Base-by-base conservation (phyloP, 2,797 vertebrate species). In the Eleutherodactylus coqui region DNA sequence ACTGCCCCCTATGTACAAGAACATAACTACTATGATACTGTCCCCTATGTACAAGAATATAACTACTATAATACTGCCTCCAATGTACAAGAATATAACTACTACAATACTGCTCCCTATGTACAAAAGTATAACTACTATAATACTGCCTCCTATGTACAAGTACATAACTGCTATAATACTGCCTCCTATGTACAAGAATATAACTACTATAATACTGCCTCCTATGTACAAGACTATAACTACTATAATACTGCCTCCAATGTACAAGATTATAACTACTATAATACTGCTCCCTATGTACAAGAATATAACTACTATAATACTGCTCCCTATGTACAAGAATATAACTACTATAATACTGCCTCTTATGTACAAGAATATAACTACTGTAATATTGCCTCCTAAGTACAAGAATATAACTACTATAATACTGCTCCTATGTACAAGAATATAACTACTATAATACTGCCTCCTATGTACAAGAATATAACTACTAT, bases 41-140 rank as follows among this genome's bases (percentile, higher is more conserved):
- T 7, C 43, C 7, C 51, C 51, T 53, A 53, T 53, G 7, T 53
- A 53, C 58, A 60, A 60, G 58, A 60, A 29, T 60, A 58, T 58
- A 58, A n/a, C 53, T 58, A 58, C 53, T 58, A n/a, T 58, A 58
- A 58, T 58, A 58, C 21, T 58, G 53, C 53, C n/a, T 9, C 21
- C 53, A n/a, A 58, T 58, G 43, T 58, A 58, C 53, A 58, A 58
- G 53, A 58, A n/a, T 58, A 58, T 58, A 58, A 58, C 53, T 58
- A 58, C 53, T n/a, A 58, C 10, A 58, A 58, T 58, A n/a, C 21
- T 58, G 21, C 6, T 3, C 53, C n/a, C 53, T 58, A 58, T 58
- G 0, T 58, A n/a, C 53, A 58, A 58, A 24, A 58, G n/a, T 58
- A 58, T 58, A 58, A 58, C 53, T 58, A 58, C 53, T 58, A 58